These are phyloP conservation scores for Columba livia DNA, from an alignment of 2,113 vertebrate genomes.

Conservation along the genomic window DNA sequence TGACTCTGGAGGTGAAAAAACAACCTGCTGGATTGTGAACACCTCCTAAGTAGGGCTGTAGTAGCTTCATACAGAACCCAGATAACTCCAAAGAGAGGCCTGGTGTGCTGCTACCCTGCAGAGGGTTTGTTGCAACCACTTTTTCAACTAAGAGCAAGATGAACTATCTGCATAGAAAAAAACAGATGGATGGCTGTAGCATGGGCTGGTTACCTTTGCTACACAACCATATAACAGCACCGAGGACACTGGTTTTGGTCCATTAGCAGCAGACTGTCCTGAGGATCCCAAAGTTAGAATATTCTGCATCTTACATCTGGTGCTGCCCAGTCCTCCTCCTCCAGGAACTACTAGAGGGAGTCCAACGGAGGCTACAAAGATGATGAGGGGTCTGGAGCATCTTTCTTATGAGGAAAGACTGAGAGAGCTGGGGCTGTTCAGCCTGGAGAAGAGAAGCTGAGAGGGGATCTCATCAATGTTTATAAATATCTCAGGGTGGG, in stretches of 20 bases:
- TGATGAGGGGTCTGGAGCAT: too few relatives aligned
- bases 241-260: neutral
- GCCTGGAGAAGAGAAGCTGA: too few relatives aligned
- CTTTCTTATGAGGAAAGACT: too few relatives aligned
- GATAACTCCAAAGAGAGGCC: neutral
- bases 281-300: accelerated
- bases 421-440: too few relatives aligned
- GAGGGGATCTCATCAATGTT: too few relatives aligned
- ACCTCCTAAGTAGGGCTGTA: neutral
- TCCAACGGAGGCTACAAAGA: too few relatives aligned
- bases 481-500: too few relatives aligned
- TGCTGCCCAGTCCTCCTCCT: neutral
- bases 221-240: accelerated
- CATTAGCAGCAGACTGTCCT: neutral
- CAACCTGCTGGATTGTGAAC: neutral
- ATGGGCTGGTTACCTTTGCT: neutral
- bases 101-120: neutral
- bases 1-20: neutral
- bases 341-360: too few relatives aligned
- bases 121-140: neutral
- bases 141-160: neutral
- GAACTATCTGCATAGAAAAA: neutral
- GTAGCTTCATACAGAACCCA: neutral
- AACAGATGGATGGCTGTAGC: neutral
- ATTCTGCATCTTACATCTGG: neutral